These are phyloP conservation scores for Phrynocephalus forsythii DNA, from an alignment of 2,797 vertebrate species.

Conservation along the genomic window DNA sequence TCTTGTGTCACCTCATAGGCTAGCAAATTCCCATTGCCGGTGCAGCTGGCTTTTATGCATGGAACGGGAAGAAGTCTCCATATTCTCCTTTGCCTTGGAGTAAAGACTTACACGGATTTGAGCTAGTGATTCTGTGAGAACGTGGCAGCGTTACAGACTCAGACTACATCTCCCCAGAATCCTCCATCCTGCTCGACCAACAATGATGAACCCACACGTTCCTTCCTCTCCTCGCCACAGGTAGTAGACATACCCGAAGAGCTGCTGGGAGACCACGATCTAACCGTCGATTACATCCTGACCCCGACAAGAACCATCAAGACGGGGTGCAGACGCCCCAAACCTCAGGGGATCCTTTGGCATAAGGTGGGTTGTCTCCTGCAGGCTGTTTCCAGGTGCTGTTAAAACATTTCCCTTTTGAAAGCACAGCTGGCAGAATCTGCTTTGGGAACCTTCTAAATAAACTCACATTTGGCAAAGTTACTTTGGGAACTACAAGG, in stretches of 20 bases:
- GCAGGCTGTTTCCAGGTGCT: not conserved
- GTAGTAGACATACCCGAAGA: constrained; percentile 89
- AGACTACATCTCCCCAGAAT: too few relatives aligned
- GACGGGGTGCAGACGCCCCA: constrained; percentile 84
- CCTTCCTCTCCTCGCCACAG: constrained; percentile 69
- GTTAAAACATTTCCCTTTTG: not conserved
- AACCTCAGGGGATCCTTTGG: constrained; percentile 91
- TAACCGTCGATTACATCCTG: constrained; percentile 95
- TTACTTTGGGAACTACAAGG: not conserved
- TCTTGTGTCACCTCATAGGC: too few relatives aligned
- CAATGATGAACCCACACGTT: not conserved
- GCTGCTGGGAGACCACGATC: constrained; percentile 88
- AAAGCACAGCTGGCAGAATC: not conserved
- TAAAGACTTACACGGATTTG: too few relatives aligned
- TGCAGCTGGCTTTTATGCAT: too few relatives aligned
- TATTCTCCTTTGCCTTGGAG: too few relatives aligned
- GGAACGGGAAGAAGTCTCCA: too few relatives aligned
- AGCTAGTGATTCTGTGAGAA: too few relatives aligned
- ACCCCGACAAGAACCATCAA: constrained; percentile 90
- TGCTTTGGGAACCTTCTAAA: not conserved
- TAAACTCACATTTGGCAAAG: not conserved
- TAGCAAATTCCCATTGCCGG: too few relatives aligned
- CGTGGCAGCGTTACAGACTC: too few relatives aligned
- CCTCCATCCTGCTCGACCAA: not conserved
- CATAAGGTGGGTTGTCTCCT: constrained; percentile 82